These are phyloP conservation scores for Ostrea edulis DNA, from an alignment of 1,140 invertebrate genomes.

Conservation along the genomic window DNA sequence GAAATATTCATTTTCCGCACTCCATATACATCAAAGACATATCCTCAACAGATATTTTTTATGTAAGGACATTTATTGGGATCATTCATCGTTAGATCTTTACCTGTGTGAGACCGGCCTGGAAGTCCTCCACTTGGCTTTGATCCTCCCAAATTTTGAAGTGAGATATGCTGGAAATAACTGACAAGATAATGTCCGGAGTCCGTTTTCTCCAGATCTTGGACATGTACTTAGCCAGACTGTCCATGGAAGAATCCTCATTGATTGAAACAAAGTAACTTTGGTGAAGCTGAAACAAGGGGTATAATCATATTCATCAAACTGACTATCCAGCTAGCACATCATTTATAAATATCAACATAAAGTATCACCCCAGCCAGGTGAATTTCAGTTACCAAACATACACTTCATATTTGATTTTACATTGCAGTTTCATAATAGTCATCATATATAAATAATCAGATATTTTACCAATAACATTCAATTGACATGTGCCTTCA, in stretches of 20 bases:
- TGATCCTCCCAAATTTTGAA: slow-evolving; percentile 64
- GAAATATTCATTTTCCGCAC: too few relatives aligned
- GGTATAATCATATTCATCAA: background rate
- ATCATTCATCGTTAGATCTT: too few relatives aligned
- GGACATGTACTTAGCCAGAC: slow-evolving; percentile 65
- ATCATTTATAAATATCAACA: background rate
- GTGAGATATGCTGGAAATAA: slow-evolving; percentile 65
- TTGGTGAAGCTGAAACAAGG: slow-evolving; percentile 4
- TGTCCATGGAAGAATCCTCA: slow-evolving; percentile 59
- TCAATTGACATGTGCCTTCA: too few relatives aligned
- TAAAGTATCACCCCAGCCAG: background rate
- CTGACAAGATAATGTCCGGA: slow-evolving; percentile 67
- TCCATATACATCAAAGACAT: too few relatives aligned
- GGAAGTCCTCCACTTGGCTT: slow-evolving; percentile 63
- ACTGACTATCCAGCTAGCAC: background rate
- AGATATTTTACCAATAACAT: too few relatives aligned
- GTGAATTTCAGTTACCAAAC: background rate
- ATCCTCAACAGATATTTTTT: too few relatives aligned
- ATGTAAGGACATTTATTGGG: too few relatives aligned
- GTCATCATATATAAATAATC: too few relatives aligned
- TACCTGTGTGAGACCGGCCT: slow-evolving; percentile 69
- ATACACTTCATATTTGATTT: background rate
- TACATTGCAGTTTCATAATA: background rate
- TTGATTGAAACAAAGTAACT: slow-evolving; percentile 64
- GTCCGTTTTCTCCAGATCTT: slow-evolving; percentile 64